phyloP scores from a whole-genome alignment of 2,797 vertebrate species.

The Decapterus maruadsi region DNA sequence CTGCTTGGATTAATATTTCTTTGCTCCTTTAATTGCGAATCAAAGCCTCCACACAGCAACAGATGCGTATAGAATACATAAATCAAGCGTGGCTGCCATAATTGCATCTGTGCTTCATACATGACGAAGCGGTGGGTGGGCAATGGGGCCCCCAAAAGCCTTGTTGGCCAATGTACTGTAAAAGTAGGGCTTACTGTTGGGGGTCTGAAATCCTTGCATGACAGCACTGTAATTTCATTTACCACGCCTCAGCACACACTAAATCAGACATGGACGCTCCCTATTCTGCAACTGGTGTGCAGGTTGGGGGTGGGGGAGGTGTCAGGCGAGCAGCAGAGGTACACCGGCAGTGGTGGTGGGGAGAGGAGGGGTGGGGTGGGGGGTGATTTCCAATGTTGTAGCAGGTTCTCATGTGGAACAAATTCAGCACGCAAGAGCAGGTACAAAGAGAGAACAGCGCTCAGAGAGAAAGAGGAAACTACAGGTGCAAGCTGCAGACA shows the following conservation, averaged over 20 bases:
- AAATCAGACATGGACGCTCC: constrained; percentile 73
- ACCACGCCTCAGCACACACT: constrained; percentile 64
- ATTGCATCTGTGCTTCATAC: constrained; percentile 45
- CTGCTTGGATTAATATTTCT: constrained; percentile 26
- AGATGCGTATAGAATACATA: constrained; percentile 57
- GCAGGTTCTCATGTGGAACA: constrained; percentile 62
- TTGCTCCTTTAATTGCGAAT: constrained; percentile 50
- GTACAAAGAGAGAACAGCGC: constrained; percentile 33
- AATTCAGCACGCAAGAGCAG: constrained; percentile 59
- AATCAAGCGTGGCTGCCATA: constrained; percentile 40
- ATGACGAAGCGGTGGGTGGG: not conserved
- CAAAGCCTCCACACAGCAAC: constrained; percentile 50
- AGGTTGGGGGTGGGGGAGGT: constrained; percentile 19
- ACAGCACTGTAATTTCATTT: constrained; percentile 74
- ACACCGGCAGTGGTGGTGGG: not conserved
- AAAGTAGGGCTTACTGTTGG: constrained; percentile 42
- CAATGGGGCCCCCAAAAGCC: not conserved
- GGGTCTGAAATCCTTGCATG: constrained; percentile 61
- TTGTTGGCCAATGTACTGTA: constrained; percentile 26
- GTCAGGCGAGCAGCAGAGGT: constrained; percentile 29
- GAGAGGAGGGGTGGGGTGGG: constrained; percentile 32
- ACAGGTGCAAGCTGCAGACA: constrained; percentile 49
- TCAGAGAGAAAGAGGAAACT: constrained; percentile 12
- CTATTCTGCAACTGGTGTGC: constrained; percentile 45
- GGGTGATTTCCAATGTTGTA: constrained; percentile 58